Conservation (phyloP, 2,888 invertebrate genomes). For the Sesia apiformis region DNA sequence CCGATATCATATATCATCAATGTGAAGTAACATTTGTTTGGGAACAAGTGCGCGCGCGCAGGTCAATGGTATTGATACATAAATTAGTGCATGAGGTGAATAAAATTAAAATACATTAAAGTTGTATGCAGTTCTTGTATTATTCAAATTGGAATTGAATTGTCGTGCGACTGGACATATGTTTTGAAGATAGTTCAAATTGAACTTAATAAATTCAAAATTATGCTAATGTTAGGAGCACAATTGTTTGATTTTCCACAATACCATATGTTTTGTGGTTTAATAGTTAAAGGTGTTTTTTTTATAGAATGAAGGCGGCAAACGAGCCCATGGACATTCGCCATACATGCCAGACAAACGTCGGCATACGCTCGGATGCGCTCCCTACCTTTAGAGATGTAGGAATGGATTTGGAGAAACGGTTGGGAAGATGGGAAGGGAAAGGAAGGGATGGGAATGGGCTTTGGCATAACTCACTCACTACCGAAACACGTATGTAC, state of each 20-base stretch:
- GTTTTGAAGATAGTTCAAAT: slow-evolving; percentile 18
- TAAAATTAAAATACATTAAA: slow-evolving; percentile 28
- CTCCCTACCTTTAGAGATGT: no score
- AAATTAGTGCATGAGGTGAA: slow-evolving; percentile 21
- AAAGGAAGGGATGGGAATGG: no score
- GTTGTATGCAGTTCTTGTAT: neutral
- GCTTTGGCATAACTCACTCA: no score
- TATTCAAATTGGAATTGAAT: slow-evolving; percentile 23
- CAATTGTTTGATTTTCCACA: slow-evolving; percentile 34
- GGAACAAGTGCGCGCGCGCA: slow-evolving; percentile 20
- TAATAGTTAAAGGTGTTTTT: neutral
- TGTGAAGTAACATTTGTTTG: slow-evolving; percentile 30
- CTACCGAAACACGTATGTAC: no score
- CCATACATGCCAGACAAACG: no score
- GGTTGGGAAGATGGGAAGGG: no score
- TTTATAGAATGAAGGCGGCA: no score
- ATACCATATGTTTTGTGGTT: neutral
- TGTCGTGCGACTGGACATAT: slow-evolving; percentile 40
- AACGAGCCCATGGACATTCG: no score
- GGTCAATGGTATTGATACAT: slow-evolving; percentile 30
- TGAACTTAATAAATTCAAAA: no score
- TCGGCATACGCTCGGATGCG: no score
- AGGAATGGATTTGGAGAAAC: no score
- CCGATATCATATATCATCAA: slow-evolving; percentile 26
- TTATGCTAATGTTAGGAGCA: slow-evolving; percentile 12